Evolutionary conservation across 2,797 vertebrate species (phyloP), one percentile per base, ranked within the genome.

Genomic region (Delichon dasypus): DNA sequence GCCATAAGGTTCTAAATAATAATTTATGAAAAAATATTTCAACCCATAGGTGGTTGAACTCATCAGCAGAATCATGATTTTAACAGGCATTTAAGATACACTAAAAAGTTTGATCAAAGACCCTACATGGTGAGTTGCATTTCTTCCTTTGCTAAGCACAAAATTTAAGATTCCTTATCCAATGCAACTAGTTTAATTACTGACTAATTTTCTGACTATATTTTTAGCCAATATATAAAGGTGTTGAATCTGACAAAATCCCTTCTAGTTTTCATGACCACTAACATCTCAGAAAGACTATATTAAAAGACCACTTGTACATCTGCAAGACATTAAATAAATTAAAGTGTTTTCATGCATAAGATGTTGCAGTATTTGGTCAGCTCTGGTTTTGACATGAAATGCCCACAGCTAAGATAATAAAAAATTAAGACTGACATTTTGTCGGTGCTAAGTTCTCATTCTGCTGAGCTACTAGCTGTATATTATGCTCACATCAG

Each of bases 341-440:
- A 95, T 36, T 8, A 30, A 89, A 73, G 42, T 32, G 77, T 79
- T 84, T 82, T 75, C 80, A 79, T 82, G 71, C 42, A 67, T 48
- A 76, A 44, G 38, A 54, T 75, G 83, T 64, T 58, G 42, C 66
- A 87, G 42, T 65, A 93, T 85, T 88, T 82, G 89, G 83, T 47
- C 92, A 88, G 60, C 36, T 79, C 80, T 80, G 13, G 32, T 80
- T 96, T 90, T 95, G 96, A 93, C 96, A 94, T n/a, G 85, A 96
- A 94, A 79, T 68, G 95, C 94, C 93, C 77, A 87, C 53, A 90
- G 95, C 91, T 53, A 95, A 88, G 48, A 47, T 79, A 95, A 96
- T 85, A 48, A 93, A 91, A 96, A 94, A 96, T 96, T 88, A 93
- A 95, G 88, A 90, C 55, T 93, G 95, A 96, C 95, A 86, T 93